Evolutionary conservation across 2,888 invertebrate genomes (phyloP).

Genomic region (Drosophila diplacantha): DNA sequence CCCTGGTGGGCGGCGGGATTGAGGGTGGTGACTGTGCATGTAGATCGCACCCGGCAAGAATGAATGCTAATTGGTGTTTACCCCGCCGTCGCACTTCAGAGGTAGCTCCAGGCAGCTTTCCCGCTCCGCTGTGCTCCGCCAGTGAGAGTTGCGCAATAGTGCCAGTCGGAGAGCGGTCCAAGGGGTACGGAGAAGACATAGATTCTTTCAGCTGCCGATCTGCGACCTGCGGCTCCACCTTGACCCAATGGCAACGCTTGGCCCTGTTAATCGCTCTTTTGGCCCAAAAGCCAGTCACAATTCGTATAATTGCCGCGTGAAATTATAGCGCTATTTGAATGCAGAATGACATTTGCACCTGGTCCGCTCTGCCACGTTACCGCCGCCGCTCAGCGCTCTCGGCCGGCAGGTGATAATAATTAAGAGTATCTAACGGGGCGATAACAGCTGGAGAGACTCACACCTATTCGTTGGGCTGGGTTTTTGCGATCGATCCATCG

Average conservation of each 20-base stretch:
- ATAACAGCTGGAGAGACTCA: constrained; percentile 5
- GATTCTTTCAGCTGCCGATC: background rate
- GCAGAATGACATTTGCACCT: constrained; percentile 29
- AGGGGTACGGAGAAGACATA: background rate
- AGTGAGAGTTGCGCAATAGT: constrained; percentile 25
- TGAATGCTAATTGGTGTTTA: constrained; percentile 64
- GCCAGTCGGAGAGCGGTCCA: background rate
- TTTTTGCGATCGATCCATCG: background rate
- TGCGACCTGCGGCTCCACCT: background rate
- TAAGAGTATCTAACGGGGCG: constrained; percentile 13
- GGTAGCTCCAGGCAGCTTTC: constrained; percentile 20
- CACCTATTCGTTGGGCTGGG: background rate
- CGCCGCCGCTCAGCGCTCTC: background rate
- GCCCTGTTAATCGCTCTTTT: constrained; percentile 5
- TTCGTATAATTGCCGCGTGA: constrained; percentile 28
- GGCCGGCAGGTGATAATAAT: constrained; percentile 4
- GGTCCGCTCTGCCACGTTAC: constrained; percentile 16
- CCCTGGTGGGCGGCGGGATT: background rate
- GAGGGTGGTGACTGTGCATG: background rate
- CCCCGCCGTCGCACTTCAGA: constrained; percentile 24
- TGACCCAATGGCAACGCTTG: constrained; percentile 4
- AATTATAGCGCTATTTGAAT: constrained; percentile 19
- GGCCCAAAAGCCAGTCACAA: background rate
- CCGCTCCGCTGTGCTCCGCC: background rate
- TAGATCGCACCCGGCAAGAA: constrained; percentile 46